A percentile compares a stretch with the other conserved stretches of the same genome.
Conservation (phyloP, 35 echinoderm and acorn worm species). For the Amphiura filiformis region DNA sequence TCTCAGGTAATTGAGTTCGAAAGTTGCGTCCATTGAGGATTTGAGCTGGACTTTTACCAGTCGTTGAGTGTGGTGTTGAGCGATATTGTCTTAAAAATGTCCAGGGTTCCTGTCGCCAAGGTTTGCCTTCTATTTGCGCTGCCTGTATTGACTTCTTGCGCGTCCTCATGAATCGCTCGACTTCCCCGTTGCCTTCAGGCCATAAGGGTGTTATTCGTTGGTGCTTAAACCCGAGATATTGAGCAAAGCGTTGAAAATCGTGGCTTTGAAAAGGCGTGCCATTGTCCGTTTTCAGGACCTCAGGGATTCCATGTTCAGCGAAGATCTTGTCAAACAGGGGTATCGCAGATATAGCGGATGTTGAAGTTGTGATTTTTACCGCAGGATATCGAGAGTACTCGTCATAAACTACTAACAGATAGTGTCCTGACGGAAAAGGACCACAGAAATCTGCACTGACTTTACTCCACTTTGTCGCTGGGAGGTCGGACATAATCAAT, state of each 20-base stretch:
- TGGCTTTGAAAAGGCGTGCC: slow-evolving; percentile 41
- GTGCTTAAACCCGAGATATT: slow-evolving; percentile 54
- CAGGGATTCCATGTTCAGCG: slow-evolving; percentile 47
- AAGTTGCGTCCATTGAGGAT: slow-evolving; percentile 5
- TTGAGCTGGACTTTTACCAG: slow-evolving; percentile 51
- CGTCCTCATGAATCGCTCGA: slow-evolving; percentile 71
- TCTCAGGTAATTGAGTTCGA: neutral
- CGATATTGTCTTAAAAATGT: slow-evolving; percentile 63
- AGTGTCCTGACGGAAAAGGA: slow-evolving; percentile 48
- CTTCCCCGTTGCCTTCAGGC: slow-evolving; percentile 76
- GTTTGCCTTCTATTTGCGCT: slow-evolving; percentile 39
- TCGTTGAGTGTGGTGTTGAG: slow-evolving; percentile 67
- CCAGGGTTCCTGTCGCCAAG: slow-evolving; percentile 55
- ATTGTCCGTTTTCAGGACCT: slow-evolving; percentile 63
- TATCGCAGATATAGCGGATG: slow-evolving; percentile 35
- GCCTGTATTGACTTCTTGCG: slow-evolving; percentile 57
- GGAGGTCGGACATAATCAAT: neutral
- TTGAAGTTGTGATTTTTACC: slow-evolving; percentile 68
- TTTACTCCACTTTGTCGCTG: slow-evolving; percentile 10
- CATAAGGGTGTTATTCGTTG: slow-evolving; percentile 63
- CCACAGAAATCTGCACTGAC: slow-evolving; percentile 65
- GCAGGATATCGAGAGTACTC: slow-evolving; percentile 63
- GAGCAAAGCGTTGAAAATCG: slow-evolving; percentile 33
- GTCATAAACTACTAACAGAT: slow-evolving; percentile 62
- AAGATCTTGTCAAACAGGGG: slow-evolving; percentile 48